These are phyloP conservation scores for Matsumurasca onukii DNA, from an alignment of 1,140 invertebrate genomes.

Conservation along the genomic window DNA sequence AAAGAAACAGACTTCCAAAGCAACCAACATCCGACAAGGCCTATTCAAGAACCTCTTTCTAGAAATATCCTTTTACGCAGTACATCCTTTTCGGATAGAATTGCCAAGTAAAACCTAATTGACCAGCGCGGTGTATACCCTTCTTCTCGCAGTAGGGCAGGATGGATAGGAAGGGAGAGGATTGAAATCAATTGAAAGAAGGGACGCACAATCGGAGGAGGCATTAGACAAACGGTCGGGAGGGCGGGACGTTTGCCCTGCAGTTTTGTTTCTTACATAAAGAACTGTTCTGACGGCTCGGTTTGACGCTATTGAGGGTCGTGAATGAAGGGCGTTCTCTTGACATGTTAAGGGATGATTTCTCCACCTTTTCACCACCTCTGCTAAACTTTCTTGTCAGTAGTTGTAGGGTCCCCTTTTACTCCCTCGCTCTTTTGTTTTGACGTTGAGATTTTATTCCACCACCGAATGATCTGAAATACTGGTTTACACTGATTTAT, in stretches of 20 bases:
- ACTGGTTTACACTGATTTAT: no score
- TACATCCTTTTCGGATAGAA: slow-evolving; percentile 25
- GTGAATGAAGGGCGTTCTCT: slow-evolving; percentile 14
- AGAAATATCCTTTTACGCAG: no score
- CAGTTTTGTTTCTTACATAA: slow-evolving; percentile 26
- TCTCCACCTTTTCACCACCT: slow-evolving; percentile 17
- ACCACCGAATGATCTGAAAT: no score
- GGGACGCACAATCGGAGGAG: slow-evolving; percentile 10
- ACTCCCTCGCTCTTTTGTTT: no score
- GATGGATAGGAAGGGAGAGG: not conserved
- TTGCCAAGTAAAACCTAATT: slow-evolving; percentile 27
- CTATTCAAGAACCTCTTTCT: no score
- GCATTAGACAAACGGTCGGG: slow-evolving; percentile 12
- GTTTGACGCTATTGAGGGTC: slow-evolving; percentile 13
- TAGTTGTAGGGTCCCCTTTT: no score
- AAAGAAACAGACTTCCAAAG: no score
- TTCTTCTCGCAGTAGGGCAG: no score
- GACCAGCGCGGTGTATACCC: no score
- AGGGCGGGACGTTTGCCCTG: slow-evolving; percentile 22
- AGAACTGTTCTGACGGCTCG: slow-evolving; percentile 9
- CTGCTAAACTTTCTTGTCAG: not conserved
- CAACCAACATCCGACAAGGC: no score
- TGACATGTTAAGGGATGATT: slow-evolving; percentile 21
- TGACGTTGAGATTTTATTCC: no score
- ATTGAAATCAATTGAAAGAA: slow-evolving; percentile 23